Conservation (phyloP, 2,888 invertebrate genomes). For the Perithous albicinctus region DNA sequence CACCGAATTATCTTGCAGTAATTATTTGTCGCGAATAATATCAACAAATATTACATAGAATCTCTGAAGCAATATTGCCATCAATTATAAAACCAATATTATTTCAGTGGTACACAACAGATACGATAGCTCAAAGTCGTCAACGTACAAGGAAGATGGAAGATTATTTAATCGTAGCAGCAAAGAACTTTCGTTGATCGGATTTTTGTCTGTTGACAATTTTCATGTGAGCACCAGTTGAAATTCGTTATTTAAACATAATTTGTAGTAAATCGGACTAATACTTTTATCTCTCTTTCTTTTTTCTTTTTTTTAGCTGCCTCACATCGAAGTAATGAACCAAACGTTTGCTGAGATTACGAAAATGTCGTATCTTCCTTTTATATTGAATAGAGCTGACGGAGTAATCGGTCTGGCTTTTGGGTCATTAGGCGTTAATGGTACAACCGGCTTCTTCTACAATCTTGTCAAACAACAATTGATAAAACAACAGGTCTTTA, state of each 20-base stretch:
- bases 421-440: slow-evolving; percentile 85
- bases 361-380: slow-evolving; percentile 87
- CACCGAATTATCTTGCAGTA: slow-evolving; percentile 84
- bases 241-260: not conserved
- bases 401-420: slow-evolving; percentile 90
- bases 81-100: slow-evolving; percentile 5
- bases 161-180: slow-evolving; percentile 86
- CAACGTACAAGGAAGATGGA: slow-evolving; percentile 88
- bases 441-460: slow-evolving; percentile 88
- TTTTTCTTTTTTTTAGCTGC: slow-evolving; percentile 84
- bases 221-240: slow-evolving; percentile 86
- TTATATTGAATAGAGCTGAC: slow-evolving; percentile 89
- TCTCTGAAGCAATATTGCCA: too few relatives aligned
- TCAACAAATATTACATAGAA: too few relatives aligned
- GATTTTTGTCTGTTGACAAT: slow-evolving; percentile 89
- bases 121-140: slow-evolving; percentile 89
- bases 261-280: too few relatives aligned
- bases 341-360: slow-evolving; percentile 91
- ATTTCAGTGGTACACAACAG: slow-evolving; percentile 88
- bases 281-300: too few relatives aligned
- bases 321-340: slow-evolving; percentile 86
- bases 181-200: slow-evolving; percentile 87
- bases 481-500: slow-evolving; percentile 87
- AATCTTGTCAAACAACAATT: slow-evolving; percentile 87
- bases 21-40: too few relatives aligned